Base-by-base conservation (phyloP, 2,113 vertebrate species). In the Caranx ignobilis region DNA sequence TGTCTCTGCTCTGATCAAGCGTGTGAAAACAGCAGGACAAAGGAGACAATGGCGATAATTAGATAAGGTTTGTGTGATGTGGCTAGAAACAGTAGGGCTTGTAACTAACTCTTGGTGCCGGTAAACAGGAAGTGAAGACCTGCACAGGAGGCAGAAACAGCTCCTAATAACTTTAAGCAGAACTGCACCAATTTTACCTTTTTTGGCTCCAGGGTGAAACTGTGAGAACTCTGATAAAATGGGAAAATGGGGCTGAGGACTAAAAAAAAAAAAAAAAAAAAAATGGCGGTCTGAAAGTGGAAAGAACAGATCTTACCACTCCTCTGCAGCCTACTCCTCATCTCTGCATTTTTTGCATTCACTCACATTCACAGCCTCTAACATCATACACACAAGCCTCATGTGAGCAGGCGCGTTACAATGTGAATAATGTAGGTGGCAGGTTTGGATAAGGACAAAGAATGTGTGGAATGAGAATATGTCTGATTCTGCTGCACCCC, bases 1-100 rank as follows among this genome's bases (percentile, higher is more conserved):
- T 84, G 76, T 68, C 59, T 79, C 34, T 68, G 19, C 21, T 50
- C 16, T 60, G n/a, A 18, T 19, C 6, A 37, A 10, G 60, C 18
- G 62, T 69, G 52, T 67, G 19, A 69, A 37, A 63, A 18, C 5
- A 2, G 63, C 21, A 34, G 5, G 6, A 60, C 3, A 52, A 52
- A 64, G 7, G 56, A n/a, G 37, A 80, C 32, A 55, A 39, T 67
- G 39, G 41, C 5, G 4, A 6, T 71, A 48, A 69, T 71, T 74
- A 43, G 37, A 73, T 43, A 31, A 45, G 12, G 11, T 43, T 52
- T 34, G 15, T 50, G 26, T 62, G 0, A 57, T 50, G 6, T 5
- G 6, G 47, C 3, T 50, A 43, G 76, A 71, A 75, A 34, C 37
- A 3, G 31, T n/a, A 77, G 4, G 4, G 11, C 37, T 71, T 54